Base-by-base conservation (phyloP, 1,140 invertebrate species). In the Dufourea novaeangliae region DNA sequence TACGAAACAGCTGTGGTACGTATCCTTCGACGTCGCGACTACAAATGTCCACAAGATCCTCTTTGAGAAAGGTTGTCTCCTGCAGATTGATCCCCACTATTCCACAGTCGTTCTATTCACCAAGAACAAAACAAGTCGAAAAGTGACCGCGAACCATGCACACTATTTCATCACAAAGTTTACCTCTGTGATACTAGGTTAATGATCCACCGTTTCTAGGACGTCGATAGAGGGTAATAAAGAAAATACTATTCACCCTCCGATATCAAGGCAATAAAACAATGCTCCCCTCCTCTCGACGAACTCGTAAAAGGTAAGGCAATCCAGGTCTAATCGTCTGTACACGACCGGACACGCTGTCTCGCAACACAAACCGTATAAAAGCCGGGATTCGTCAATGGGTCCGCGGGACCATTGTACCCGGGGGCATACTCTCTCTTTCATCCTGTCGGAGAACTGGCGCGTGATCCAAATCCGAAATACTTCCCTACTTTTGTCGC, bases 401-500 rank as follows among this genome's bases (percentile, higher is more conserved):
- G 82, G 83, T 83, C 76, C n/a, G 66, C 52, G 52, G 46, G 64
- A n/a, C 54, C 67, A 79, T 80, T 83, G 81, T 80, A 54, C 20
- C 6, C 77, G 50, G 52, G 52, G 44, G 5, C 54, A 44, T 46
- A 59, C 64, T 76, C 39, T 69, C 63, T 78, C 46, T 63, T 76
- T 79, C 73, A 66, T 84, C 59, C 56, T 37, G 69, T 25, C 27
- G 32, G 52, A 57, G 50, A 82, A 83, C 50, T 61, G 66, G 80
- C 76, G 68, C 82, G 41, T 73, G 82, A 79, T 79, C 67, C 44
- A 76, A 76, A 75, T 84, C 59, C 74, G 34, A 67, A 82, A 83
- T 73, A 57, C 52, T 27, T 69, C 46, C 63, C 66, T 32, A 50
- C 61, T 80, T 61, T 84, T 80, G 41, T 71, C 69, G 44, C 46